Base-by-base conservation (phyloP, 2,888 invertebrate species). In the Stenotaenia linearis region DNA sequence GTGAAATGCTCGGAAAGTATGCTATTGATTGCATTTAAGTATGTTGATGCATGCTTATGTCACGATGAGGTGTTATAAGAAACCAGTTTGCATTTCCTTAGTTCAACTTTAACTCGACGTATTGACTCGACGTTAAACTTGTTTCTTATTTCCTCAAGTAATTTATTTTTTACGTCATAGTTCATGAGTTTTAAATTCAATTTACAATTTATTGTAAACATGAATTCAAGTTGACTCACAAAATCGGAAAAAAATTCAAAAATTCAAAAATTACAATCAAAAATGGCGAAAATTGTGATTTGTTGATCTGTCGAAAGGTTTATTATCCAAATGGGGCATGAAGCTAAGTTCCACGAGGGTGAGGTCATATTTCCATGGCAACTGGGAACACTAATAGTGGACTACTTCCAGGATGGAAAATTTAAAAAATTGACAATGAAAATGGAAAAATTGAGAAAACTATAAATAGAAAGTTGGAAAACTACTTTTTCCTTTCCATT, bases 351-450 rank as follows among this genome's bases (percentile, higher is more conserved):
- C 25, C 4, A 69, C 69, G 23, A 2, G 69, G 69, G 25, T 69
- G 69, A 69, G 69, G 69, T 69, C 69, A 69, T 69, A 10, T 69
- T 69, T 69, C 69, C 28, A 69, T 69, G 69, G 69, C 10, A 69
- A 69, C 69, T 15, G 28, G 28, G 1, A 69, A 69, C 28, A 69
- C 69, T 28, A 28, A 28, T 15, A 69, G 25, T 69, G 69, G 69
- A 28, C 69, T 28, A 69, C 28, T 69, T 69, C 69, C 69, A 69
- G 69, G 28, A 69, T 69, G 3, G 45, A 45, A 18, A n/a, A 12
- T 5, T 7, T 9, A 45, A 32, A 32, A 32, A 50, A 50, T 7
- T 69, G 69, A 28, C 69, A 69, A 0, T 69, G 69, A 28, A 28
- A 69, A 15, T 69, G 69, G 28, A 28, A 28, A 69, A 12, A 12